phyloP scores from a whole-genome alignment of 1,140 invertebrate species.

The Magallana angulata region DNA sequence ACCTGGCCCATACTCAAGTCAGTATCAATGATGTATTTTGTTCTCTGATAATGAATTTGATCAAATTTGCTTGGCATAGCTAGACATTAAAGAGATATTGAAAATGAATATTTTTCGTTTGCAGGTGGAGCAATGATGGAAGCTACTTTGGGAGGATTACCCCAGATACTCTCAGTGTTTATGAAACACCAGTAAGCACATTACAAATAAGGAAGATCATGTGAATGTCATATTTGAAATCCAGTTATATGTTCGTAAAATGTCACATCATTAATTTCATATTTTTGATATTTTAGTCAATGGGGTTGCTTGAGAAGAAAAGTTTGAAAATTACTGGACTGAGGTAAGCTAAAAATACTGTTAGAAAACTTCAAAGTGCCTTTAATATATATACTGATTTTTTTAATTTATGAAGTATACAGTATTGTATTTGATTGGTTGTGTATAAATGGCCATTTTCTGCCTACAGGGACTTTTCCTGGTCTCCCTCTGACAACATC shows the following conservation, averaged over 20 bases:
- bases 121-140: slow-evolving; percentile 96
- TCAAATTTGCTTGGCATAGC: too few species aligned
- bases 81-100: not conserved
- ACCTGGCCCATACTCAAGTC: slow-evolving; percentile 93
- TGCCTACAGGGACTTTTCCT: slow-evolving; percentile 90
- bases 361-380: not conserved
- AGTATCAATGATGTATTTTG: slow-evolving; percentile 47
- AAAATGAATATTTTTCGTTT: not conserved
- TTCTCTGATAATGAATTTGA: too few species aligned
- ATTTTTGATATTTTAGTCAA: slow-evolving; percentile 84
- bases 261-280: not conserved
- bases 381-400: too few species aligned
- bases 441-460: not conserved
- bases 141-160: slow-evolving; percentile 94
- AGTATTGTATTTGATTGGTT: too few species aligned
- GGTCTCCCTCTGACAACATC: slow-evolving; percentile 98
- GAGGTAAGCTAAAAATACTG: slow-evolving; percentile 80
- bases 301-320: slow-evolving; percentile 95
- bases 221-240: too few species aligned
- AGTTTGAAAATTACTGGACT: slow-evolving; percentile 95
- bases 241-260: too few species aligned
- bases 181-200: slow-evolving; percentile 87
- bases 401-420: too few species aligned
- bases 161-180: slow-evolving; percentile 89
- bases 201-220: too few species aligned